Evolutionary conservation across 2,797 vertebrate genomes (phyloP).

Genomic region (Peromyscus nudipes): DNA sequence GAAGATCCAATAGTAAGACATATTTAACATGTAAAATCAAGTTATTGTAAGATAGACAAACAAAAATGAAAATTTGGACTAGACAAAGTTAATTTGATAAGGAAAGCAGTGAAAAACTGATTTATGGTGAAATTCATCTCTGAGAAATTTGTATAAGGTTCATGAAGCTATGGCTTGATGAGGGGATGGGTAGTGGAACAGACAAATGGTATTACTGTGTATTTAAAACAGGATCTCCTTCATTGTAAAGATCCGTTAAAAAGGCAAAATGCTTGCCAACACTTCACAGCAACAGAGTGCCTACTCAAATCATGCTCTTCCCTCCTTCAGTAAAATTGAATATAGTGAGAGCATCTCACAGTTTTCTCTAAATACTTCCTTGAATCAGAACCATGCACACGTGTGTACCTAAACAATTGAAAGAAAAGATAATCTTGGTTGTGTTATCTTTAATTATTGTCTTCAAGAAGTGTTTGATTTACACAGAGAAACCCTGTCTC

Average conservation of each 20-base stretch:
- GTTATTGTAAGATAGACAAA: background rate
- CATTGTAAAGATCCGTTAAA: background rate
- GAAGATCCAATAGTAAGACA: background rate
- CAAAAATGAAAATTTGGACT: background rate
- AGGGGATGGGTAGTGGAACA: background rate
- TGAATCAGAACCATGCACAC: background rate
- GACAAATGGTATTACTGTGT: background rate
- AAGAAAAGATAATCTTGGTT: background rate
- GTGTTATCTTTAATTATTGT: background rate
- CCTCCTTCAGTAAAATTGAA: background rate
- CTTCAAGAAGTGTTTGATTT: background rate
- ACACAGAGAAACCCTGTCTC: no score
- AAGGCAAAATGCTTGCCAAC: background rate
- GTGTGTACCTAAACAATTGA: background rate
- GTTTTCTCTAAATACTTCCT: background rate
- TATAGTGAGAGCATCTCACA: background rate
- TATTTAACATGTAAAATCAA: background rate
- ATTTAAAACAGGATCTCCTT: background rate
- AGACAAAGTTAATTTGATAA: background rate
- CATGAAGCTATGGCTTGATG: background rate
- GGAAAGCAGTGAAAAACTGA: background rate
- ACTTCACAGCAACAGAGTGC: background rate
- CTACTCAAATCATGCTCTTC: background rate
- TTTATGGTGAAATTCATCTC: background rate
- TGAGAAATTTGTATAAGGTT: background rate